Percentiles rank a stretch among this genome's conserved stretches.
These are phyloP conservation scores for Drosophila gaucha DNA, from an alignment of 2,888 invertebrate species.

Conservation along the genomic window DNA sequence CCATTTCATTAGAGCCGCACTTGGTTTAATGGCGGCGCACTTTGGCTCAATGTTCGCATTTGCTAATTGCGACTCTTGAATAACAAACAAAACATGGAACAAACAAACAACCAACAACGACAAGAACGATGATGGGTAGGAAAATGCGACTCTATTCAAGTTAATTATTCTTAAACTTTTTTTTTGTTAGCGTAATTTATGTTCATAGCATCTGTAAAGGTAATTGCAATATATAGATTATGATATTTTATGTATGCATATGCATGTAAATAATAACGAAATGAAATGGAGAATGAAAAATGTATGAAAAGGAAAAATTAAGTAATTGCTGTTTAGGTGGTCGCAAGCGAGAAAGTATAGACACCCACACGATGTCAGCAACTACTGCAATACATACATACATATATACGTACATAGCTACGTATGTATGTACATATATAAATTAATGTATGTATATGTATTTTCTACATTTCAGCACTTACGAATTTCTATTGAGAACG, in stretches of 20 bases:
- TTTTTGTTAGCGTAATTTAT: slow-evolving; percentile 42
- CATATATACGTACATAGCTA: slow-evolving; percentile 1
- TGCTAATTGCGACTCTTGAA: slow-evolving; percentile 16
- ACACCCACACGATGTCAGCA: slow-evolving; percentile 18
- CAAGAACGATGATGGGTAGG: slow-evolving; percentile 17
- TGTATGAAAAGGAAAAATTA: slow-evolving; percentile 26
- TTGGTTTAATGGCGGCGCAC: slow-evolving; percentile 65
- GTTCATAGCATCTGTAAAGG: slow-evolving; percentile 71
- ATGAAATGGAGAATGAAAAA: slow-evolving; percentile 41
- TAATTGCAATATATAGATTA: slow-evolving; percentile 66
- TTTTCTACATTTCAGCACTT: slow-evolving; percentile 30
- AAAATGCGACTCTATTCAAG: slow-evolving; percentile 40
- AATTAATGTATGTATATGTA: neutral
- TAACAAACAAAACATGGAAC: slow-evolving; percentile 29
- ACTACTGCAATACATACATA: slow-evolving; percentile 3
- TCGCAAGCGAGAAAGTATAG: slow-evolving; percentile 21
- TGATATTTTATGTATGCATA: slow-evolving; percentile 42
- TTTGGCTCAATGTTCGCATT: slow-evolving; percentile 22
- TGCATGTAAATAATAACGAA: slow-evolving; percentile 34
- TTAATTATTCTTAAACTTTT: slow-evolving; percentile 23
- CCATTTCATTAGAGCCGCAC: slow-evolving; percentile 84
- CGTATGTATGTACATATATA: slow-evolving; percentile 1
- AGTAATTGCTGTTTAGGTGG: slow-evolving; percentile 5
- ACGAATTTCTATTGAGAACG: slow-evolving; percentile 33
- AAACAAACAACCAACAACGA: slow-evolving; percentile 26